Evolutionary conservation across 2,888 invertebrate genomes (phyloP).

Genomic region (Dynastes maya): DNA sequence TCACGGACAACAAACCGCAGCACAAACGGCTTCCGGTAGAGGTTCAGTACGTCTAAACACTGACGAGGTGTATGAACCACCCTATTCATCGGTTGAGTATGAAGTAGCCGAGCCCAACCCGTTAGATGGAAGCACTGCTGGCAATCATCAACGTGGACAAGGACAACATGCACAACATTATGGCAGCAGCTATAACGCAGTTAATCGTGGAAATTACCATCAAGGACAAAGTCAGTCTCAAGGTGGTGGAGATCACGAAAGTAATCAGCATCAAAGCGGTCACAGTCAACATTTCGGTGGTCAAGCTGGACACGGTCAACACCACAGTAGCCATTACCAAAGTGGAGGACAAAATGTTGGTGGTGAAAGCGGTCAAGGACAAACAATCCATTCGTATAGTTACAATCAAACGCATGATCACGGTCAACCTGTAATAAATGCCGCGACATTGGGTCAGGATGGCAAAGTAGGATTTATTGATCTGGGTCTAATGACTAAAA

Average conservation of each 20-base stretch:
- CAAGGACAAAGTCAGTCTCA: constrained; percentile 3
- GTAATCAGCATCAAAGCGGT: constrained; percentile 29
- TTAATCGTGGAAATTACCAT: neutral
- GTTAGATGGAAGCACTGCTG: neutral
- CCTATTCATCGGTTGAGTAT: constrained; percentile 40
- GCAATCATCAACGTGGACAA: neutral
- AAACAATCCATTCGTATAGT: neutral
- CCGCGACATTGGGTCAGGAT: constrained; percentile 1
- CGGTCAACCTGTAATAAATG: constrained; percentile 13
- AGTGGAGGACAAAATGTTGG: constrained; percentile 2
- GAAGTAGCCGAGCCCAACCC: constrained; percentile 5
- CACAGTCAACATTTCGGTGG: neutral
- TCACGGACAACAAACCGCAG: constrained; percentile 3
- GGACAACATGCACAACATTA: constrained; percentile 31
- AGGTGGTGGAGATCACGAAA: neutral
- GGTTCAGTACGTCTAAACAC: constrained; percentile 7
- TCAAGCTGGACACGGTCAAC: constrained; percentile 23
- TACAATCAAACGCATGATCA: constrained; percentile 8
- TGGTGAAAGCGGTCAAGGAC: neutral
- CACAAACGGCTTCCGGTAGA: constrained; percentile 4
- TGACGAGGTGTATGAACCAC: constrained; percentile 16
- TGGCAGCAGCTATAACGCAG: no score
- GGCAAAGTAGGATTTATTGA: constrained; percentile 14
- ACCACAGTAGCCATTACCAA: constrained; percentile 19
- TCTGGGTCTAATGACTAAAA: constrained; percentile 16